Evolutionary conservation across 2,797 vertebrate genomes (phyloP).

Genomic region (Cichlasoma orientale): DNA sequence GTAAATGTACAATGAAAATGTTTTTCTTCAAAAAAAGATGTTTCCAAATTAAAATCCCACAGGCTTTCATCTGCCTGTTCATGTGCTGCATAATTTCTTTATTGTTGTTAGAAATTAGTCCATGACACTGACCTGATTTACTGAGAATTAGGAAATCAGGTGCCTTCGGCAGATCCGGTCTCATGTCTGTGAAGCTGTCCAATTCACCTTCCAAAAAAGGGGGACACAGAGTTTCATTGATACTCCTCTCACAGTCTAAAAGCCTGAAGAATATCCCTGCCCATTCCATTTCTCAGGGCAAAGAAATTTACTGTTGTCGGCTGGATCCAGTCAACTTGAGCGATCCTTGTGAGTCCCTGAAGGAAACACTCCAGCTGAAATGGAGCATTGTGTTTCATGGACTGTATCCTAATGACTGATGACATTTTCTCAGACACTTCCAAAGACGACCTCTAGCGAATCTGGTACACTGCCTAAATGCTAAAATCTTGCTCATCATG

Average conservation of each 20-base stretch:
- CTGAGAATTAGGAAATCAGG: constrained; percentile 5
- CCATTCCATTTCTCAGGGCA: constrained; percentile 70
- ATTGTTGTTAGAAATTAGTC: constrained; percentile 31
- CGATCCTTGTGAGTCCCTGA: constrained; percentile 73
- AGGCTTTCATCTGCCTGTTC: constrained; percentile 43
- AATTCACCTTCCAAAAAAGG: constrained; percentile 9
- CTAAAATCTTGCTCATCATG: constrained; percentile 46
- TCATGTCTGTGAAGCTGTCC: constrained; percentile 13
- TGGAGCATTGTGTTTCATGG: constrained; percentile 76
- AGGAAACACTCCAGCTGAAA: constrained; percentile 75
- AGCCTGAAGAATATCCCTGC: constrained; percentile 50
- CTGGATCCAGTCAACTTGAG: constrained; percentile 72
- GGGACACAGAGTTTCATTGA: constrained; percentile 19
- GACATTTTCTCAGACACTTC: constrained; percentile 76
- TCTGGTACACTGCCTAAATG: constrained; percentile 65
- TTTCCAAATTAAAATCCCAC: constrained; percentile 22
- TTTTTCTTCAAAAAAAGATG: constrained; percentile 35
- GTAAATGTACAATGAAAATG: constrained; percentile 40
- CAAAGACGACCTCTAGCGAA: constrained; percentile 64
- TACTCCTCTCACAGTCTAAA: constrained; percentile 53
- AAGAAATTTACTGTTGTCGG: constrained; percentile 74
- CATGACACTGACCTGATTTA: constrained; percentile 35
- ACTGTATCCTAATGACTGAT: constrained; percentile 80
- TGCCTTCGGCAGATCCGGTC: neutral
- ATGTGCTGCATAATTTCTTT: constrained; percentile 5